These are phyloP conservation scores for Hypothenemus hampei DNA, from an alignment of 1,140 invertebrate genomes.

Conservation along the genomic window DNA sequence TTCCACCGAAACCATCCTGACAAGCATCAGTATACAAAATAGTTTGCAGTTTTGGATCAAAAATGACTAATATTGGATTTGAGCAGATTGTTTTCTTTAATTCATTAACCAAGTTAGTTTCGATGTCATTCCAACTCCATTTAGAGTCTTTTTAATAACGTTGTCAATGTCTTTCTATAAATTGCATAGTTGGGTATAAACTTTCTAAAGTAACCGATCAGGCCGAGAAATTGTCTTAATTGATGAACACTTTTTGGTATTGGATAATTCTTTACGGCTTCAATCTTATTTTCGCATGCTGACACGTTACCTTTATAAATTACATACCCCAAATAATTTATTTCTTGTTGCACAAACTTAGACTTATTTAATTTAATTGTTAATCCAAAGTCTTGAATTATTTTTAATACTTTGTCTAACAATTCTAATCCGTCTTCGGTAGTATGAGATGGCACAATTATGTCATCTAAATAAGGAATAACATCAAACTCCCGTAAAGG, in stretches of 20 bases:
- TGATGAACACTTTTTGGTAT: slow-evolving; percentile 31
- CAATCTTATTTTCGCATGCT: slow-evolving; percentile 43
- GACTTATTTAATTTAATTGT: slow-evolving; percentile 5
- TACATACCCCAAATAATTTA: slow-evolving; percentile 3
- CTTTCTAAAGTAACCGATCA: slow-evolving; percentile 24
- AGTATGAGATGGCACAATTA: slow-evolving; percentile 33
- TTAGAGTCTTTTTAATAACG: no score
- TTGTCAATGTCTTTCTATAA: no score
- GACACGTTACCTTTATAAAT: slow-evolving; percentile 36
- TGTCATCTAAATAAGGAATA: slow-evolving; percentile 39
- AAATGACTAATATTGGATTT: no score
- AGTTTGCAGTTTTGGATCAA: no score
- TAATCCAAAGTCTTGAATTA: background rate
- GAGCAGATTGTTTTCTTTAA: no score
- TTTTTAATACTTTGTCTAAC: background rate
- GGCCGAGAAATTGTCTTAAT: slow-evolving; percentile 37
- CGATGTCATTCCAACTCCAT: no score
- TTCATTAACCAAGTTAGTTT: no score
- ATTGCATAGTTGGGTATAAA: slow-evolving; percentile 29
- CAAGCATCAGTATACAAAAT: no score
- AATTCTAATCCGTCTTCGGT: background rate
- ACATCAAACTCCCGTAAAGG: slow-evolving; percentile 23
- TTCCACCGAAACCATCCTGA: no score
- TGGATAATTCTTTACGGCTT: slow-evolving; percentile 39
- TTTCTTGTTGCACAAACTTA: slow-evolving; percentile 4